Evolutionary conservation across 2,113 vertebrate species (phyloP), one percentile per base, ranked within the genome.

Genomic region (Paracanthobrama guichenoti): DNA sequence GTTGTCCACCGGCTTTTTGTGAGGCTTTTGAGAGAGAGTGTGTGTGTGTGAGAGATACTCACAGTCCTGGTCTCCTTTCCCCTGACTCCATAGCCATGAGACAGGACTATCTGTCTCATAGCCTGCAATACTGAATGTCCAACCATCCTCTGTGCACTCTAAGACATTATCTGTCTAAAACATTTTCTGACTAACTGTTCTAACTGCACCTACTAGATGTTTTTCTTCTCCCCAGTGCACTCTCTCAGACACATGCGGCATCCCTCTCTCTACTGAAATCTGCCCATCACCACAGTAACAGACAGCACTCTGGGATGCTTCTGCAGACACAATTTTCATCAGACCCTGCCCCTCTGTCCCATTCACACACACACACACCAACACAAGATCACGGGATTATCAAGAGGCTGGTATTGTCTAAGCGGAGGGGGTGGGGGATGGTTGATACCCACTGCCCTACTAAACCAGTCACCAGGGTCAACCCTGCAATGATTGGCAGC

Each of bases 231-330:
- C 73, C 24, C 26, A 31, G 26, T 53, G 28, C 53, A 44, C 55
- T 48, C 39, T 6, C n/a, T 46, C 14, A 28, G 59, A 64, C 5
- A 64, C 55, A 79, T n/a, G n/a, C n/a, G n/a, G 73, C 80, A 82
- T 67, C 75, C 48, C 35, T 83, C 75, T 83, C 75, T 50, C 60
- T 31, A 44, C 57, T n/a, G 42, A 66, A 87, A 76, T 84, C 79
- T 24, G 3, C 24, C 59, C 20, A 72, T 88, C 82, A 66, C 77
- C 87, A 81, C 84, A 50, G 78, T 80, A 86, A 88, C 87, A 86
- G 69, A 86, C 46, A 46, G 69, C 79, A 64, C 57, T 50, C 64
- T 60, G 85, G 35, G n/a, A 55, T 24, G 53, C 18, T 57, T 42
- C 66, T 12, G n/a, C 31, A 53, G 39, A 77, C 12, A 66, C 59